Evolutionary conservation across 2,797 vertebrate genomes (phyloP).

Genomic region (Mormyrus proboscirostris): DNA sequence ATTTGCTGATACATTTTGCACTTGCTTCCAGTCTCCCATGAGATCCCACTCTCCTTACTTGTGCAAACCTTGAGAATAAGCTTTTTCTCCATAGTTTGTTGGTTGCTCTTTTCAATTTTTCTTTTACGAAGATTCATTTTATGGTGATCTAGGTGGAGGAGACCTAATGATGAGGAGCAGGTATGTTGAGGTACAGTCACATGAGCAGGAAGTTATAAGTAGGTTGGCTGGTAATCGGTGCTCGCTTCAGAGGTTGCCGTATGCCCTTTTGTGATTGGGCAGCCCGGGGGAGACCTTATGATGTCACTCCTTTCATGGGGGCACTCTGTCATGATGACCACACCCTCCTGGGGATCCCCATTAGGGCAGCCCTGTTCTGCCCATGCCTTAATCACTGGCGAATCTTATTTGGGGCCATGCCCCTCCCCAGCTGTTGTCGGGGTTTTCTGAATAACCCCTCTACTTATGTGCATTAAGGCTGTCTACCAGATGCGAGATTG

Average conservation of each 20-base stretch:
- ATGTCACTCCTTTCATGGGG: not conserved
- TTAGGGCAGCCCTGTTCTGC: not conserved
- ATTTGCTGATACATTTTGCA: not conserved
- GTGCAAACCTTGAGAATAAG: not conserved
- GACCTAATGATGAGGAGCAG: not conserved
- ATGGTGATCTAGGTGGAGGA: not conserved
- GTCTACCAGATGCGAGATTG: not conserved
- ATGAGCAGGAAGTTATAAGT: not conserved
- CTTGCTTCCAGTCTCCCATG: not conserved
- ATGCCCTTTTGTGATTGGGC: not conserved
- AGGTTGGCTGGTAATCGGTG: not conserved
- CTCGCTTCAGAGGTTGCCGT: not conserved
- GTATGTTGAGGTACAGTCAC: not conserved
- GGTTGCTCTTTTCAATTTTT: not conserved
- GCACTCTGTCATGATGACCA: not conserved
- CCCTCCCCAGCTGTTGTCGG: not conserved
- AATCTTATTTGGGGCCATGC: not conserved
- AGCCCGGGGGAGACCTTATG: not conserved
- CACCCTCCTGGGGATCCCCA: not conserved
- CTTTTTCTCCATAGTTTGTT: not conserved
- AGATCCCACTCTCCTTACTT: not conserved
- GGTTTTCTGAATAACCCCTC: not conserved
- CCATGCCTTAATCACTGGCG: not conserved
- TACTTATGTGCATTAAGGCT: not conserved
- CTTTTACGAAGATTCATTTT: not conserved